These are phyloP conservation scores for Chionoecetes opilio DNA, from an alignment of 1,140 invertebrate genomes.

Conservation along the genomic window DNA sequence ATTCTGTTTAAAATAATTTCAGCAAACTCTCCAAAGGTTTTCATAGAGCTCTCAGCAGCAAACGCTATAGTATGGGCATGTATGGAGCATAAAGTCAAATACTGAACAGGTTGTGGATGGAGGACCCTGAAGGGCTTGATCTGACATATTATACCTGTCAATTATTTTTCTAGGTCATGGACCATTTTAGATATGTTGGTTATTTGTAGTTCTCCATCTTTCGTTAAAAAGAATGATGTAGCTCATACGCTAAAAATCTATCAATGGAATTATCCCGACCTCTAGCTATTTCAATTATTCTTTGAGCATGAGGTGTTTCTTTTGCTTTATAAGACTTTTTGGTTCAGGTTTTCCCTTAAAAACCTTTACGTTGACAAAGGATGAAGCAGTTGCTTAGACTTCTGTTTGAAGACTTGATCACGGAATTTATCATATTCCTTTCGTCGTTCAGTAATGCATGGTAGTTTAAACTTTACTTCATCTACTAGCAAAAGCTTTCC, in stretches of 20 bases:
- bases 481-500: slow-evolving; percentile 37
- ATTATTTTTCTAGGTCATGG: not conserved
- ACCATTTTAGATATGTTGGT: slow-evolving; percentile 44
- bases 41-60: slow-evolving; percentile 45
- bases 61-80: not conserved
- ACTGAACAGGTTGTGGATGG: slow-evolving; percentile 24
- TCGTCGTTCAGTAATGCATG: slow-evolving; percentile 49
- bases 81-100: slow-evolving; percentile 57
- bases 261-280: slow-evolving; percentile 33
- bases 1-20: slow-evolving; percentile 47
- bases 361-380: slow-evolving; percentile 59
- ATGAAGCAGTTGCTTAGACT: slow-evolving; percentile 51
- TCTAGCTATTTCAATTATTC: slow-evolving; percentile 45
- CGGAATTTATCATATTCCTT: slow-evolving; percentile 43
- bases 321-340: slow-evolving; percentile 52
- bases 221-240: too few relatives aligned
- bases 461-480: slow-evolving; percentile 31
- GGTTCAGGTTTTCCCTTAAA: slow-evolving; percentile 45
- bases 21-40: slow-evolving; percentile 56
- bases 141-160: too few relatives aligned
- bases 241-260: slow-evolving; percentile 49
- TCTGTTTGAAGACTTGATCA: slow-evolving; percentile 57
- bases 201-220: too few relatives aligned
- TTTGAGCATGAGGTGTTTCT: slow-evolving; percentile 40
- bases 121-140: too few relatives aligned